Percentiles rank a stretch among this genome's conserved stretches.
phyloP scores from a whole-genome alignment of 2,888 invertebrate genomes.

The Habroteleia sp. region DNA sequence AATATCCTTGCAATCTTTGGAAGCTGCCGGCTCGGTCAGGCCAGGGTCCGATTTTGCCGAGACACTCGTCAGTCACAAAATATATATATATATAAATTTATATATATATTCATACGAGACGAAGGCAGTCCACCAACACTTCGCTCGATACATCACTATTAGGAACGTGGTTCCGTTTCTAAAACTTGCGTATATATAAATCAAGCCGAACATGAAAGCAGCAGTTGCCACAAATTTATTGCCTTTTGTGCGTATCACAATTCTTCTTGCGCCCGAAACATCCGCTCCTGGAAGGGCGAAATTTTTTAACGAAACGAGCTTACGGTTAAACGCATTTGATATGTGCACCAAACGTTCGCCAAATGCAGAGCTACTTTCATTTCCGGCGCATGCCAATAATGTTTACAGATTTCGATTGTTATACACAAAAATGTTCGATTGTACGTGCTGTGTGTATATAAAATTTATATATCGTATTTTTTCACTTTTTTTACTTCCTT shows the following conservation, averaged over 20 bases:
- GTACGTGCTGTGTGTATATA: conserved; percentile 66
- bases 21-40: conserved; percentile 71
- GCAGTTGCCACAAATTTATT: conserved; percentile 54
- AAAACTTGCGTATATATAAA: conserved; percentile 65
- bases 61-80: conserved; percentile 76
- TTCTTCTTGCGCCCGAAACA: conserved; percentile 25
- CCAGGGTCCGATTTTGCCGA: conserved; percentile 71
- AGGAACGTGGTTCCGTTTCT: conserved; percentile 70
- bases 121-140: conserved; percentile 67
- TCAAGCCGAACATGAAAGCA: conserved; percentile 64
- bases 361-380: conserved; percentile 64
- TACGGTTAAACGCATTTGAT: conserved; percentile 47
- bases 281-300: conserved; percentile 8
- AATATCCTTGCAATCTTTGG: conserved; percentile 73
- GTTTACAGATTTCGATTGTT: conserved; percentile 66
- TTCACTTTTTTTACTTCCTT: conserved; percentile 30
- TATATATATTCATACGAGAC: conserved; percentile 57
- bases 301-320: conserved; percentile 36
- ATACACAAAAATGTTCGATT: conserved; percentile 68
- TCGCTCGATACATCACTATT: conserved; percentile 72
- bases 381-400: conserved; percentile 67
- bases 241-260: conserved; percentile 55
- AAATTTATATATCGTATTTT: conserved; percentile 40
- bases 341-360: conserved; percentile 56
- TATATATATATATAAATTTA: conserved; percentile 62